These are phyloP conservation scores for Metallyticus violacea DNA, from an alignment of 2,888 invertebrate species.

Conservation along the genomic window DNA sequence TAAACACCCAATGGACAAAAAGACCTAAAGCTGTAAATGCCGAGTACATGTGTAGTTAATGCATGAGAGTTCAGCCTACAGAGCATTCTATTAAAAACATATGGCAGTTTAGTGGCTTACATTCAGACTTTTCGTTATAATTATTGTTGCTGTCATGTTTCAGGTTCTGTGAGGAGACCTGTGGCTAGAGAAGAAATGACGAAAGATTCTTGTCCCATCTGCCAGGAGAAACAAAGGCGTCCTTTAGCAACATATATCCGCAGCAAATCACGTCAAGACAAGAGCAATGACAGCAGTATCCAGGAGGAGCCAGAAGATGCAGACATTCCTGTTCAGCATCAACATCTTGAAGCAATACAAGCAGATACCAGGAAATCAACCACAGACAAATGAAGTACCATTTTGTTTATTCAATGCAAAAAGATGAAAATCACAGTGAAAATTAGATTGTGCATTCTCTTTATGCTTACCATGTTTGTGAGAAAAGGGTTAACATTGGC, in stretches of 20 bases:
- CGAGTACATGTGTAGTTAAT: too few species aligned
- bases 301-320: slow-evolving; percentile 47
- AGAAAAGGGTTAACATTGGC: background rate
- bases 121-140: too few species aligned
- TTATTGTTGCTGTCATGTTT: background rate
- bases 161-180: background rate
- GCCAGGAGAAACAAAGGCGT: slow-evolving; percentile 54
- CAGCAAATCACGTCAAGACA: slow-evolving; percentile 50
- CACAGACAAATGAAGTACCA: background rate
- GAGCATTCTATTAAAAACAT: too few species aligned
- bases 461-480: background rate
- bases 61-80: too few species aligned
- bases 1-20: too few species aligned
- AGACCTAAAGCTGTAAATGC: too few species aligned
- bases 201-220: slow-evolving; percentile 52
- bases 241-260: slow-evolving; percentile 52
- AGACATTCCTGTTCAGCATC: background rate
- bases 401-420: too few species aligned
- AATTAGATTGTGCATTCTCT: background rate
- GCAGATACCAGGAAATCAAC: background rate
- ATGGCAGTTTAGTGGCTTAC: too few species aligned
- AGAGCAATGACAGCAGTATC: slow-evolving; percentile 52
- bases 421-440: too few species aligned
- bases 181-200: slow-evolving; percentile 11
- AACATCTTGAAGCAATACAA: background rate